A percentile compares a stretch with the other conserved stretches of the same genome.
Evolutionary conservation across 2,888 invertebrate species (phyloP).

Genomic region (Drepana falcataria): DNA sequence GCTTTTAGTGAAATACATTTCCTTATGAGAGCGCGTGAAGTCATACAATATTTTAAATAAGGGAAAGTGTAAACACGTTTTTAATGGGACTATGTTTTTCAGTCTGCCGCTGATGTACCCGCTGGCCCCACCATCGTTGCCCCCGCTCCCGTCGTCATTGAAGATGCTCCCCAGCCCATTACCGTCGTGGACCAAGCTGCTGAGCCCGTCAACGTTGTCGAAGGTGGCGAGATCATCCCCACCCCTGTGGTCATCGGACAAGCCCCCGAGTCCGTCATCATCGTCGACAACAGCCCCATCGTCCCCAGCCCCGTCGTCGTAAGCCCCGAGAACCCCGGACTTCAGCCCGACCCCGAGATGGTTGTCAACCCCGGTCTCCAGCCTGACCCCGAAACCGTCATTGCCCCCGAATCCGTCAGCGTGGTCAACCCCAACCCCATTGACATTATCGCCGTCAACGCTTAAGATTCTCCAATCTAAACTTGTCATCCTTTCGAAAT

Average conservation of each 20-base stretch:
- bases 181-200: conserved; percentile 2
- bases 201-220: conserved; percentile 3
- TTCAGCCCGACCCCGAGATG: background rate
- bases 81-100: background rate
- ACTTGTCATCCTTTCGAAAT: too few species aligned
- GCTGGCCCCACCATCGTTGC: conserved; percentile 8
- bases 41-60: too few species aligned
- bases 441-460: conserved; percentile 18
- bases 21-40: too few species aligned
- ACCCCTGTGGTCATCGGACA: background rate
- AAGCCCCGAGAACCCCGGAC: background rate
- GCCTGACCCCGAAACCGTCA: conserved; percentile 2
- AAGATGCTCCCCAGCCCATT: background rate
- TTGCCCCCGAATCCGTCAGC: background rate
- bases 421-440: conserved; percentile 18
- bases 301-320: conserved; percentile 20
- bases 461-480: background rate
- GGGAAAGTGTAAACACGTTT: too few species aligned
- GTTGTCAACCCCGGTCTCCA: conserved; percentile 2
- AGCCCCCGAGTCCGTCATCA: conserved; percentile 3
- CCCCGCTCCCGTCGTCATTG: conserved; percentile 6
- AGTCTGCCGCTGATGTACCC: background rate
- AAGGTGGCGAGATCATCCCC: background rate
- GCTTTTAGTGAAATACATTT: too few species aligned
- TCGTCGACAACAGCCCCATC: conserved; percentile 2